Base-by-base conservation (phyloP, 2,113 vertebrate genomes). In the Pachyramphus minor region DNA sequence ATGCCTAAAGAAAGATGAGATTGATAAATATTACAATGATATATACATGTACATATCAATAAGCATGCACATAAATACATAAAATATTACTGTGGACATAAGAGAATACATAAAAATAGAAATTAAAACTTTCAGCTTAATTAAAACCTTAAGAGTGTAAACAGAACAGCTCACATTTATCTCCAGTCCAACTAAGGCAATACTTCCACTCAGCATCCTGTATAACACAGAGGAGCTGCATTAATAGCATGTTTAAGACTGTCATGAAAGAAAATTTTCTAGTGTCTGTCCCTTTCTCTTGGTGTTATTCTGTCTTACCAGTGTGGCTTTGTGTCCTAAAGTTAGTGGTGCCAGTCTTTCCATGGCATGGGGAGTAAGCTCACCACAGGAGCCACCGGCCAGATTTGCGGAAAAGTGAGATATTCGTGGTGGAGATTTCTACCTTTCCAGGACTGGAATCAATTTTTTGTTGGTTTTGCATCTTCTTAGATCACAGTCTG, bases 361-460 rank as follows among this genome's bases (percentile, higher is more conserved):
- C 9, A 50, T 1, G 1, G 28, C 35, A 9, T 17, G 7, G 13
- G 6, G 15, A 73, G 15, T 16, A 81, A 75, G 2, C 1, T 5
- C 6, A 71, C 18, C 55, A 25, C 23, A 49, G 24, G 20, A 76
- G 16, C 5, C 7, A 22, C n/a, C 3, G 4, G 3, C 18, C 8
- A 45, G 11, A 12, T 75, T 19, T 53, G 16, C 24, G 69, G 58
- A 60, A 30, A 72, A 45, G 7, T 2, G 1, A 68, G 20, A 41
- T 71, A 14, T 23, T 84, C 37, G 35, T 30, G 4, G 8, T 39
- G 13, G 28, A 28, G 1, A 2, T 76, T 90, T 80, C 37, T 88
- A 20, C 8, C 1, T 92, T 13, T 63, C 17, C 28, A 64, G n/a
- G 12, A 31, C 11, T 35, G 12, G n/a, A 45, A 86, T 42, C 5